Base-by-base conservation (phyloP, 1,140 invertebrate genomes). In the Nylanderia fulva region DNA sequence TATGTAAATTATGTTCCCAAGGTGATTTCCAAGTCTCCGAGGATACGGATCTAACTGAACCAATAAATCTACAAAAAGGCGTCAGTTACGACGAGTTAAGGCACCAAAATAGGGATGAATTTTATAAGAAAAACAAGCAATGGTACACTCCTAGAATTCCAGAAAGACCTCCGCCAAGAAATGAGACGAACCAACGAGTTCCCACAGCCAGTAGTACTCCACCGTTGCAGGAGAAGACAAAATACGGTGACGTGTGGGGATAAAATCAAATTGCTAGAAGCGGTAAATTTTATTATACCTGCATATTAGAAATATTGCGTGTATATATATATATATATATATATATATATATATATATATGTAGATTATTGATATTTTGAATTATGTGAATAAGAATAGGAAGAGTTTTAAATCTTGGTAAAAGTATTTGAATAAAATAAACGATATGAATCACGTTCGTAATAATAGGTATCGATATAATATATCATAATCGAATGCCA, bases 181-280 rank as follows among this genome's bases (percentile, higher is more conserved):
- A 5, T 6, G 39, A 45, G 13, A 15, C 45, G 13, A 21, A 13
- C 2, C n/a, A 61, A 27, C 56, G n/a, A 2, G 2, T 5, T 76
- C 36, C 56, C 0, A 15, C n/a, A 45, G 33, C 3, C 13, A 18
- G 13, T 0, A n/a, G 21, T 4, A 7, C 24, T 6, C n/a, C 56
- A 52, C 13, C 63, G 5, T 63, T 36, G 5, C 60, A 84, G 21
- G 13, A 60, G 36, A 74, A 52, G 60, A 86, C 56, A 7, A 84
- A 86, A 68, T 86, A 86, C 1, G 85, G 85, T 27, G 85, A 86
- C 15, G 42, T 85, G n/a, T 86, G 85, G 85, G 80, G 6, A 60
- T 86, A n/a, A 84, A 83, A 18, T 36, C 33, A 5, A 45, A 21
- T 42, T 4, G n/a, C 4, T 4, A 13, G 1, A 64, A 33, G 18